These are phyloP conservation scores for Vireo altiloquus DNA, from an alignment of 2,113 vertebrate genomes.

Conservation along the genomic window DNA sequence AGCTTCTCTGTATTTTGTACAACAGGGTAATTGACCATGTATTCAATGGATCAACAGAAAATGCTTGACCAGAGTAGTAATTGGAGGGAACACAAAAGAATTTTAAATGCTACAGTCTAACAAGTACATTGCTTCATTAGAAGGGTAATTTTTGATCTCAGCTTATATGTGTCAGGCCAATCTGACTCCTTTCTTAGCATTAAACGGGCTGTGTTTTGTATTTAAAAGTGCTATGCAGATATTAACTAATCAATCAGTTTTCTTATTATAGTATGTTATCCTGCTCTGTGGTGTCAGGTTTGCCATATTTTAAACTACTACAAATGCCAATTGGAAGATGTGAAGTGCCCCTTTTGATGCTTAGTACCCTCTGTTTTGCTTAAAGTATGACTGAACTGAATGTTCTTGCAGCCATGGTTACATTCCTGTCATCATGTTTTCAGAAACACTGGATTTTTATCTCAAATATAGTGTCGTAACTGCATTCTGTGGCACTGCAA, in stretches of 20 bases:
- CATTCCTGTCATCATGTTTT: slow-evolving; percentile 1
- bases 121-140: neutral
- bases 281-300: neutral
- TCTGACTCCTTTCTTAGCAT: neutral
- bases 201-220: neutral
- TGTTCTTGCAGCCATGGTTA: neutral
- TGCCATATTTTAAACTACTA: neutral
- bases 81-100: neutral
- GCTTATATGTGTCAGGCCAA: neutral
- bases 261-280: neutral
- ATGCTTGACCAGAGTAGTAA: neutral
- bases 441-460: neutral
- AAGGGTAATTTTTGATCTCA: neutral
- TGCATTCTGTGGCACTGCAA: neutral
- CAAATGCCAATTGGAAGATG: neutral
- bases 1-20: neutral
- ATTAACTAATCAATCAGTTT: slow-evolving; percentile 22
- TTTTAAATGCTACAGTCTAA: neutral
- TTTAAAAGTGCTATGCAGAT: neutral
- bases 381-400: neutral
- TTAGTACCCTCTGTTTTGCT: neutral
- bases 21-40: neutral
- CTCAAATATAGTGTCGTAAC: neutral
- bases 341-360: neutral
- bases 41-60: neutral